Evolutionary conservation across 2,113 vertebrate genomes (phyloP).

Genomic region (Lynx canadensis): DNA sequence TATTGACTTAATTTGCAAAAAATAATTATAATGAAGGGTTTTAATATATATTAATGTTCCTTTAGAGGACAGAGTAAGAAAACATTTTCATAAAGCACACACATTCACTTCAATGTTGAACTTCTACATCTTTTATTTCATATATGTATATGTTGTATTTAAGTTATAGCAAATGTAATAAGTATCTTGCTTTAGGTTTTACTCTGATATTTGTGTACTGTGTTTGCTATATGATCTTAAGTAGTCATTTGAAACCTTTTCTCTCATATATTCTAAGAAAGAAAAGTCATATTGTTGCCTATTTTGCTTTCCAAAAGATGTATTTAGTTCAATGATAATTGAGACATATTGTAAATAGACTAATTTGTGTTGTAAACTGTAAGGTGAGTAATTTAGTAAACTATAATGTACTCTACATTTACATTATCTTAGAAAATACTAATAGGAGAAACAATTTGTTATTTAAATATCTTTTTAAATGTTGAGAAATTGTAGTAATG

Average conservation of each 20-base stretch:
- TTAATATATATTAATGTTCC: conserved; percentile 23
- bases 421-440: conserved; percentile 38
- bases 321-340: background rate
- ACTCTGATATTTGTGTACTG: background rate
- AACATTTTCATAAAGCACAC: conserved; percentile 22
- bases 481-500: conserved; percentile 14
- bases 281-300: conserved; percentile 24
- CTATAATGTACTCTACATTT: background rate
- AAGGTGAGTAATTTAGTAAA: conserved; percentile 7
- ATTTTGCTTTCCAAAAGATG: conserved; percentile 28
- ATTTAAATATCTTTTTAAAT: conserved; percentile 22
- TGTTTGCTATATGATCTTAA: conserved; percentile 51
- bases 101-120: conserved; percentile 25
- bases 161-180: background rate
- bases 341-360: background rate
- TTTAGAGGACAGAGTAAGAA: background rate
- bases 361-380: conserved; percentile 31
- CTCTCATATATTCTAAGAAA: background rate
- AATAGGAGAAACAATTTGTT: background rate
- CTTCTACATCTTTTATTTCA: conserved; percentile 7
- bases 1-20: conserved; percentile 24
- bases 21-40: conserved; percentile 26
- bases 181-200: conserved; percentile 7
- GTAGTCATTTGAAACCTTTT: background rate
- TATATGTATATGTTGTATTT: background rate